phyloP scores from a whole-genome alignment of 92 coral and sea anemone species.

The Heliopora coerulea region DNA sequence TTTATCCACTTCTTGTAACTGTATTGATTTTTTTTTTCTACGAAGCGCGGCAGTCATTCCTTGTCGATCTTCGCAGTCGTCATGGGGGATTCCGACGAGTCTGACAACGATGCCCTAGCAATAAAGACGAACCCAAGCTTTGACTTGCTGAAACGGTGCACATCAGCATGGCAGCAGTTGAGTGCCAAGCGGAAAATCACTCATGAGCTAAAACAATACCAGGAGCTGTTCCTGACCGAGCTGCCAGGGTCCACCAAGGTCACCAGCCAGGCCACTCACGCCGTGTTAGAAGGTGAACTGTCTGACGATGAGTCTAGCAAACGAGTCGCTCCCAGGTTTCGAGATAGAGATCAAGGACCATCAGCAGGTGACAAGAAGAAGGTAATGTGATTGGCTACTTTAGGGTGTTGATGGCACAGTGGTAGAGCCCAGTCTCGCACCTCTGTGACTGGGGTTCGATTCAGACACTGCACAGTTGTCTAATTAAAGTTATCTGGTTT shows the following conservation, averaged over 20 bases:
- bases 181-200: constrained; percentile 41
- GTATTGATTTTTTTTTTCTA: too few relatives aligned
- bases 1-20: too few relatives aligned
- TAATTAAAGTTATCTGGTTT: too few relatives aligned
- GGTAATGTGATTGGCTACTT: not conserved
- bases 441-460: too few relatives aligned
- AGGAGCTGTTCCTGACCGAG: constrained; percentile 29
- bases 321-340: constrained; percentile 24
- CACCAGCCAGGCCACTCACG: constrained; percentile 20
- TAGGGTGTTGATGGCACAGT: too few relatives aligned
- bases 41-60: too few relatives aligned
- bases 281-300: constrained; percentile 19
- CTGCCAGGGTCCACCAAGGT: constrained; percentile 35
- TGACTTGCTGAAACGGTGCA: constrained; percentile 30
- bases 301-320: constrained; percentile 21
- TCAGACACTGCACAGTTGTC: too few relatives aligned
- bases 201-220: constrained; percentile 29
- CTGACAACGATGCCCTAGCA: not conserved
- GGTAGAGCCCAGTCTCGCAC: too few relatives aligned
- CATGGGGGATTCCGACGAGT: constrained; percentile 36
- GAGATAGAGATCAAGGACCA: constrained; percentile 16
- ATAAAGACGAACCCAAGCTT: constrained; percentile 14
- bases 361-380: constrained; percentile 30
- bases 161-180: constrained; percentile 39
- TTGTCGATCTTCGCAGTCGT: not conserved